These are phyloP conservation scores for Molossus alvarezi DNA, from an alignment of 2,797 vertebrate genomes.

Conservation along the genomic window DNA sequence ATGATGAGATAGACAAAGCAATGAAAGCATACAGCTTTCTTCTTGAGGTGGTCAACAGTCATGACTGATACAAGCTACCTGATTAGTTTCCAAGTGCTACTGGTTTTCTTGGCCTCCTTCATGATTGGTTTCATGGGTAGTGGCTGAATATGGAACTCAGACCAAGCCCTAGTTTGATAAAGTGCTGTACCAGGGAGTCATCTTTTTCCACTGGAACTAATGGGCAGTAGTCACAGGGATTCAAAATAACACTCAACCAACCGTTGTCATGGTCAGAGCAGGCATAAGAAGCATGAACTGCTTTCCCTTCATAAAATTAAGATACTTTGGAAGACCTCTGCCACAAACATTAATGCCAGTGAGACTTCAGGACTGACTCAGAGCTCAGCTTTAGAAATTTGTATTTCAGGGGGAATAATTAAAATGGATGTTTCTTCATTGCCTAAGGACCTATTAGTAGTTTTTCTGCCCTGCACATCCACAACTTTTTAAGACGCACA, in stretches of 20 bases:
- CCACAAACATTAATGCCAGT: background rate
- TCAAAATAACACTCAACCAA: constrained; percentile 63
- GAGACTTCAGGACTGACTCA: background rate
- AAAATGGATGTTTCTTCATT: constrained; percentile 50
- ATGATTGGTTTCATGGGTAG: background rate
- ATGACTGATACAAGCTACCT: background rate
- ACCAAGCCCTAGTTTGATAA: constrained; percentile 55
- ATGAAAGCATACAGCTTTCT: background rate
- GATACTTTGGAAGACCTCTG: background rate
- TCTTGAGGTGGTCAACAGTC: background rate
- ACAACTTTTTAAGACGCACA: background rate
- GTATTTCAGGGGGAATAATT: constrained; percentile 6
- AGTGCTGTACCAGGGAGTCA: constrained; percentile 62
- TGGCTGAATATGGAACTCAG: constrained; percentile 71
- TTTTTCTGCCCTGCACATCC: background rate
- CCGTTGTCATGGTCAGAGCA: constrained; percentile 58
- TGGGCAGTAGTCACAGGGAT: constrained; percentile 32
- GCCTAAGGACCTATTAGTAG: background rate
- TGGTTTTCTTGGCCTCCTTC: constrained; percentile 18
- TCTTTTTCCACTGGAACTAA: constrained; percentile 76
- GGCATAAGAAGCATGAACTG: constrained; percentile 11
- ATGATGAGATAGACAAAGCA: background rate
- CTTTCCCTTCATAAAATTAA: constrained; percentile 65
- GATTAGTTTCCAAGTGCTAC: constrained; percentile 46
- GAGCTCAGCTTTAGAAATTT: constrained; percentile 1